Evolutionary conservation across 2,113 vertebrate species (phyloP).

Genomic region (Triplophysa tibetana): DNA sequence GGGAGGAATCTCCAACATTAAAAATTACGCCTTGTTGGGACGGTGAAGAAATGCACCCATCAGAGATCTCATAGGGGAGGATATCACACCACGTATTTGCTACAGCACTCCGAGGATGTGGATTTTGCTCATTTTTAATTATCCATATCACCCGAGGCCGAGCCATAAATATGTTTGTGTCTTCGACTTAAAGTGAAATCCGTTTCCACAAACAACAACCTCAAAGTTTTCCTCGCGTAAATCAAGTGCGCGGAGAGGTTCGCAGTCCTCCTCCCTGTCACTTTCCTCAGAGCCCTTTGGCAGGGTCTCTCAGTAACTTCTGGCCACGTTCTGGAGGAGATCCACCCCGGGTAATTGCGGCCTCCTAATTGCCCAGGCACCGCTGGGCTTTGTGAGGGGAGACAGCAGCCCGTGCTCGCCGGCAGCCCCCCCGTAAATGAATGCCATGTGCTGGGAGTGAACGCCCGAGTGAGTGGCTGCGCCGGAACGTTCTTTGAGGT

Average conservation of each 20-base stretch:
- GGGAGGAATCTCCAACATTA: conserved; percentile 38
- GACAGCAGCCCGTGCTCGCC: conserved; percentile 68
- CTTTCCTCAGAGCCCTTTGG: conserved; percentile 59
- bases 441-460: conserved; percentile 87
- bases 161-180: conserved; percentile 43
- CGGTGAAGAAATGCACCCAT: not conserved
- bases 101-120: conserved; percentile 34
- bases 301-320: conserved; percentile 53
- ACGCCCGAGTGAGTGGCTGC: conserved; percentile 75
- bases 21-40: conserved; percentile 13
- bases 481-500: conserved; percentile 80
- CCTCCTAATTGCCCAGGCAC: conserved; percentile 79
- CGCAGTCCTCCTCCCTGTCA: conserved; percentile 46
- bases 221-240: conserved; percentile 53
- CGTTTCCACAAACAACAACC: conserved; percentile 37
- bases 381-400: conserved; percentile 76
- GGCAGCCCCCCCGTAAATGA: conserved; percentile 77
- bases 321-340: conserved; percentile 56
- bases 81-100: conserved; percentile 10
- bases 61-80: conserved; percentile 7
- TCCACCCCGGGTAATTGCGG: conserved; percentile 65
- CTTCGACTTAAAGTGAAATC: conserved; percentile 40
- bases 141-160: conserved; percentile 23
- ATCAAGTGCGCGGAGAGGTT: conserved; percentile 50
- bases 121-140: conserved; percentile 31